Conservation (phyloP, 2,113 vertebrate genomes). For the Machaerirhynchus nigripectus region DNA sequence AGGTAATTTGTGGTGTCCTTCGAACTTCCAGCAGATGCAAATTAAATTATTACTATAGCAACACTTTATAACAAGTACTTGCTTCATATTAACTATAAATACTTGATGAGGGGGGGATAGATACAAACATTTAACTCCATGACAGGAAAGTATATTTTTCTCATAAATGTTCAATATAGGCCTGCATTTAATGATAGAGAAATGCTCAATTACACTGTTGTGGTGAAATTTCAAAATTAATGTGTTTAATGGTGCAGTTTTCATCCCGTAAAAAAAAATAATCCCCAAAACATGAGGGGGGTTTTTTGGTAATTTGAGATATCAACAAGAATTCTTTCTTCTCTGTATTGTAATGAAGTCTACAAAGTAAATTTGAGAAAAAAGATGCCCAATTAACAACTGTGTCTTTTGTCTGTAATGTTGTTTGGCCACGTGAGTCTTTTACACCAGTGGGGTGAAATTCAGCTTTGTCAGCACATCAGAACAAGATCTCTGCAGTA, state of each 20-base stretch:
- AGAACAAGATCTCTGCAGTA: neutral
- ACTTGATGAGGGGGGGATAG: neutral
- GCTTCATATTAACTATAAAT: neutral
- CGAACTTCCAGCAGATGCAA: neutral
- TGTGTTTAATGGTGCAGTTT: neutral
- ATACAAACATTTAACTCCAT: neutral
- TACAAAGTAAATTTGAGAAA: neutral
- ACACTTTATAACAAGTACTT: neutral
- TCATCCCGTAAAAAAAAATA: neutral
- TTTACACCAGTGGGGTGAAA: neutral
- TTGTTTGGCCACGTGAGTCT: neutral
- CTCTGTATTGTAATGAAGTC: neutral
- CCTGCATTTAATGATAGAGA: neutral
- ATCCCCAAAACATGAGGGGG: neutral
- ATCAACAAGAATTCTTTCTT: neutral
- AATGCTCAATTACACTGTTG: neutral
- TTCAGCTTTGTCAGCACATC: neutral
- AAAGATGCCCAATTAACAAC: neutral
- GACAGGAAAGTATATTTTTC: neutral
- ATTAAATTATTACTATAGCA: neutral
- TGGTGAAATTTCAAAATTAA: neutral
- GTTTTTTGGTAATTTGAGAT: neutral
- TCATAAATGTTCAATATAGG: neutral
- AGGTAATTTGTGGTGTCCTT: neutral
- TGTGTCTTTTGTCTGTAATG: neutral